Evolutionary conservation across 2,888 invertebrate species (phyloP).

Genomic region (Macroteleia sp.): DNA sequence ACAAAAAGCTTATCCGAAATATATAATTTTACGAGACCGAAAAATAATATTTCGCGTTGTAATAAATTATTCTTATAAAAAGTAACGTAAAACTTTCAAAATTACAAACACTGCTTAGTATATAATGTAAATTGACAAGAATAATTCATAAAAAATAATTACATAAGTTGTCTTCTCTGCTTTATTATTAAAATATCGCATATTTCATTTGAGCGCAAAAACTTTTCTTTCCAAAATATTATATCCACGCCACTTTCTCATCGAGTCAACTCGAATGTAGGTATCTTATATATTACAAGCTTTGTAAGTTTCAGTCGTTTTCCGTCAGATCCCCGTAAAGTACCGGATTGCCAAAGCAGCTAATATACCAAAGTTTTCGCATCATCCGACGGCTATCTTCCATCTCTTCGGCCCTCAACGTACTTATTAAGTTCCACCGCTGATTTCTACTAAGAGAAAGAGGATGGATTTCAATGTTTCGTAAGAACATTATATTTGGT

Average conservation of each 20-base stretch:
- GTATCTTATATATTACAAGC: conserved; percentile 67
- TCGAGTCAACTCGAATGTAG: conserved; percentile 58
- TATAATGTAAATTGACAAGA: no score
- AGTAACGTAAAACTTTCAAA: no score
- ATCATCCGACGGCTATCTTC: conserved; percentile 82
- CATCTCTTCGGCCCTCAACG: conserved; percentile 77
- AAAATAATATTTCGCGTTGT: no score
- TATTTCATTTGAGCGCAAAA: conserved; percentile 47
- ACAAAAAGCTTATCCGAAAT: no score
- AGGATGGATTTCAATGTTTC: conserved; percentile 63
- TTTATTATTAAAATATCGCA: conserved; percentile 32
- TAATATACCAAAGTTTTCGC: conserved; percentile 84
- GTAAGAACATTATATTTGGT: conserved; percentile 53
- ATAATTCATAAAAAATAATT: no score
- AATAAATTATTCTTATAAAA: no score
- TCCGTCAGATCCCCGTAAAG: conserved; percentile 73
- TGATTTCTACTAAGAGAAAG: conserved; percentile 77
- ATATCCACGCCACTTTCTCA: conserved; percentile 59
- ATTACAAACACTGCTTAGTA: no score
- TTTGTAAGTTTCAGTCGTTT: conserved; percentile 74
- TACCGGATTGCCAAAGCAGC: conserved; percentile 81
- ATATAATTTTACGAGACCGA: no score
- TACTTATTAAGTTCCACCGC: conserved; percentile 82
- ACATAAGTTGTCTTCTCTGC: no score
- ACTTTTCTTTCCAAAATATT: conserved; percentile 60